Evolutionary conservation across 1,140 invertebrate species (phyloP), one percentile per base, ranked within the genome.

Genomic region (Drosophila guanche): DNA sequence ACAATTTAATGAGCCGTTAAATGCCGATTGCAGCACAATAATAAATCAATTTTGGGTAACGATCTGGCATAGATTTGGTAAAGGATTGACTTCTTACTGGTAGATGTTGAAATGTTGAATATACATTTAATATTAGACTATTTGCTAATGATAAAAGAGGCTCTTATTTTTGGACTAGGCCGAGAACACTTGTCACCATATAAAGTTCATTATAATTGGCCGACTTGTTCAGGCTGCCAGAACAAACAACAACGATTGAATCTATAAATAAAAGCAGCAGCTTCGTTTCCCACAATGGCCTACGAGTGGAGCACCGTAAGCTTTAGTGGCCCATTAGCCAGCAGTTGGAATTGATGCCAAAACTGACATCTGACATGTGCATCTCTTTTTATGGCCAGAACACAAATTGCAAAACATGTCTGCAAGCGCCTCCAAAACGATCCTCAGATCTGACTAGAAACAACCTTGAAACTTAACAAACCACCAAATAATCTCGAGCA

Each of bases 401-500:
- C 67, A 69, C 45, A 52, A 65, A 69, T 78, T 78, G 50, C 70
- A 65, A 22, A 73, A 76, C 48, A 77, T 43, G 47, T 12, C 40
- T 33, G 52, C 41, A 3, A 50, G 47, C 60, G 58, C 66, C 51
- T 55, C 63, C 25, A 69, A 69, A 68, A 63, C 53, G 22, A 63
- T 74, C 52, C 59, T 47, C 62, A 55, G 16, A 25, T 58, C 33
- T 41, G 33, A 20, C 41, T 29, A 22, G 47, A 52, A 53, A 68
- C 58, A 86, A 73, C 81, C 80, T 85, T 85, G 81, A 85, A 67
- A 62, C 76, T 71, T 25, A 54, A 63, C 48, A 60, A 85, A 61
- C 75, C 61, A 37, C 70, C 76, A 76, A 76, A 85, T 67, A 68
- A 33, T 29, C 45, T 47, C 76, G 55, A 63, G 63, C 50, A 56